These are phyloP conservation scores for Candoia aspera DNA, from an alignment of 2,113 vertebrate genomes.

Conservation along the genomic window DNA sequence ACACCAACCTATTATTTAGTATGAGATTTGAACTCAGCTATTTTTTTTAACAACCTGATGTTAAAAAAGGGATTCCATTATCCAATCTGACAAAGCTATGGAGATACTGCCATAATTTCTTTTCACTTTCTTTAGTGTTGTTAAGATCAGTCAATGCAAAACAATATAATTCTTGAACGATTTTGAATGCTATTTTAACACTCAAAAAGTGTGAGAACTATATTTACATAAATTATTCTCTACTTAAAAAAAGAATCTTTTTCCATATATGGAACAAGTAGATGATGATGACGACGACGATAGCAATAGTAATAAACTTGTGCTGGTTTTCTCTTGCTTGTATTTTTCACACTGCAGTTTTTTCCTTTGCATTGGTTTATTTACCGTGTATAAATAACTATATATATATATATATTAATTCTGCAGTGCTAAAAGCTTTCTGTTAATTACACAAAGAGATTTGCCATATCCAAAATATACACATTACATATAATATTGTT, in stretches of 20 bases:
- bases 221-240: constrained; percentile 39
- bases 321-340: neutral
- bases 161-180: neutral
- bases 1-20: neutral
- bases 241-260: constrained; percentile 25
- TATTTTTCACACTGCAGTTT: constrained; percentile 2
- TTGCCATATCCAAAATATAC: constrained; percentile 79
- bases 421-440: constrained; percentile 45
- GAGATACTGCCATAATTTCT: no score
- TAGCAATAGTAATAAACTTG: neutral
- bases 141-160: constrained; percentile 27
- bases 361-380: constrained; percentile 35
- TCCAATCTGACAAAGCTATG: no score
- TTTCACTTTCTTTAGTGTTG: neutral
- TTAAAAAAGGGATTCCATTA: neutral
- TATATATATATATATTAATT: constrained; percentile 32
- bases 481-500: constrained; percentile 68
- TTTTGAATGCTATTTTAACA: neutral
- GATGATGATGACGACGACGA: neutral
- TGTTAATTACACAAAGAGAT: constrained; percentile 73
- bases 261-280: constrained; percentile 5
- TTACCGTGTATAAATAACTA: constrained; percentile 35
- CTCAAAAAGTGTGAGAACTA: constrained; percentile 32
- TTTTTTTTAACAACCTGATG: neutral
- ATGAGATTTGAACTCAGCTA: neutral